A percentile compares a stretch with the other conserved stretches of the same genome.
These are phyloP conservation scores for Drosophila melanosoma DNA, from an alignment of 2,888 invertebrate species.

Conservation along the genomic window DNA sequence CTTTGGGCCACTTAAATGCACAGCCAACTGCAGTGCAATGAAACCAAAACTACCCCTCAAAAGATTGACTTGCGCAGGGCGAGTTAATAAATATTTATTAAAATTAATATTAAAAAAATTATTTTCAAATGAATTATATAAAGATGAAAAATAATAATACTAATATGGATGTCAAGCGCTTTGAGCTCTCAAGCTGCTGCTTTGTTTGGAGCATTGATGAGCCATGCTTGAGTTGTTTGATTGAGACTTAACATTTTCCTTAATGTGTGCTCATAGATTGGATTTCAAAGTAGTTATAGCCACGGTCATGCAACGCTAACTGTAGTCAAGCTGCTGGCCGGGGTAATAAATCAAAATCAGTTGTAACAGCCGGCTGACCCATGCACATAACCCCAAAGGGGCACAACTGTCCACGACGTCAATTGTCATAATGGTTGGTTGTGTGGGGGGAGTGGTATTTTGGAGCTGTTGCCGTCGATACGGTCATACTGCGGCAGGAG, in stretches of 20 bases:
- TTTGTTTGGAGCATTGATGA: background rate
- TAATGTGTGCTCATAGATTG: constrained; percentile 7
- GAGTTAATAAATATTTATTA: background rate
- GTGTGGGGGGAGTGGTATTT: constrained; percentile 8
- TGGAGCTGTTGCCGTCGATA: constrained; percentile 62
- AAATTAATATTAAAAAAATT: background rate
- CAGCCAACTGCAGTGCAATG: constrained; percentile 12
- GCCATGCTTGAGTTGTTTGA: background rate
- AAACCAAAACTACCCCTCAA: background rate
- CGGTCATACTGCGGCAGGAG: constrained; percentile 65
- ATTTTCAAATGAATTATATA: background rate
- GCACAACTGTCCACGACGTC: constrained; percentile 17
- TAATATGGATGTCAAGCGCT: background rate
- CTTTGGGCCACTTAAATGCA: constrained; percentile 48
- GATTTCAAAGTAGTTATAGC: constrained; percentile 24
- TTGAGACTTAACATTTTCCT: background rate
- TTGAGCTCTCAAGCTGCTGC: background rate
- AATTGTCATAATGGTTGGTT: background rate
- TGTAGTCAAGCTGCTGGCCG: constrained; percentile 18
- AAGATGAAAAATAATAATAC: background rate
- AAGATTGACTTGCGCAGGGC: background rate
- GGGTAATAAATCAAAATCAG: constrained; percentile 72
- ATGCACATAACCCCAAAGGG: constrained; percentile 39
- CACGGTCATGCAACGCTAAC: constrained; percentile 17
- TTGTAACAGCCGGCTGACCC: constrained; percentile 55